Evolutionary conservation across 1,140 invertebrate species (phyloP).

Genomic region (Carcinoscorpius rotundicauda): DNA sequence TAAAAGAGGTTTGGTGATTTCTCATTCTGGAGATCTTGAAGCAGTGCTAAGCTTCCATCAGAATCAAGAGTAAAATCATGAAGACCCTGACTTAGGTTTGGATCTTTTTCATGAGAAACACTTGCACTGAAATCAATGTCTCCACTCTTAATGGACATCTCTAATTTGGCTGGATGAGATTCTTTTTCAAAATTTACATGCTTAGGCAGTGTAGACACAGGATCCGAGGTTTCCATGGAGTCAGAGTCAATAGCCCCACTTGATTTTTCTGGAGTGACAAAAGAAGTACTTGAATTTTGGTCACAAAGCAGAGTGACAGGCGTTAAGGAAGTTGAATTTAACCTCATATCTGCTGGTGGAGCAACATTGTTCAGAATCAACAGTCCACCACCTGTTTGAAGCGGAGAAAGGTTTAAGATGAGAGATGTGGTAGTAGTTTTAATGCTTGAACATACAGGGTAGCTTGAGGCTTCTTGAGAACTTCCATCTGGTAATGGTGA

Average conservation of each 20-base stretch:
- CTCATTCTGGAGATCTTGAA: too few species aligned
- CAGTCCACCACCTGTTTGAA: conserved; percentile 66
- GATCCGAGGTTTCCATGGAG: not conserved
- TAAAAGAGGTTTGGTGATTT: too few species aligned
- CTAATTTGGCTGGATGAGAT: not conserved
- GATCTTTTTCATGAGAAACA: not conserved
- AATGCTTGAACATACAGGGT: conserved; percentile 3
- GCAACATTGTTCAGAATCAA: conserved; percentile 60
- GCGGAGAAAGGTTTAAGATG: conserved; percentile 69
- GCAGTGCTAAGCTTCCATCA: too few species aligned
- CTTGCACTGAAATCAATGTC: not conserved
- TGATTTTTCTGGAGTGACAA: not conserved
- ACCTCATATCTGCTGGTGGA: conserved; percentile 20
- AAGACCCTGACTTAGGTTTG: not conserved
- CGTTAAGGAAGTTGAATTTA: conserved; percentile 33
- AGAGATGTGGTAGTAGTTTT: conserved; percentile 30
- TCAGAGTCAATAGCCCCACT: not conserved
- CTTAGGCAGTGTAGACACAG: not conserved
- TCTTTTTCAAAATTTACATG: not conserved
- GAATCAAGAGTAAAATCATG: not conserved
- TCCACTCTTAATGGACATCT: not conserved
- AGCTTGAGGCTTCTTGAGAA: not conserved
- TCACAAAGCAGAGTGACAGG: conserved; percentile 50
- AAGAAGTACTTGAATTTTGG: conserved; percentile 22
- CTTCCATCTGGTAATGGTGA: conserved; percentile 11